Evolutionary conservation across 1,140 invertebrate genomes (phyloP).

Genomic region (Geopemphigus sp.): DNA sequence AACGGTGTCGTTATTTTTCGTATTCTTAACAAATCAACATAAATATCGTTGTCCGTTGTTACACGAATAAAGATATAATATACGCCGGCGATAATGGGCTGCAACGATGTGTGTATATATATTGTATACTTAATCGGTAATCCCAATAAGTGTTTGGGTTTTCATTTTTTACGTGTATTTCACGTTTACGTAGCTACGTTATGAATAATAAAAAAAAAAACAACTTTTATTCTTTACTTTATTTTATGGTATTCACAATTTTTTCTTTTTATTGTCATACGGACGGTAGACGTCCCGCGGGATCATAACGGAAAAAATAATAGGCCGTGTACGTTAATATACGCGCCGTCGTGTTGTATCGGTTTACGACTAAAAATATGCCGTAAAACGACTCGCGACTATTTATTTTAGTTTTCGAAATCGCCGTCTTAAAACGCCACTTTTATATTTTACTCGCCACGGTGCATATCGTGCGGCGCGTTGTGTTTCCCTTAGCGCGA

Average conservation of each 20-base stretch:
- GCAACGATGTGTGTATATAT: neutral
- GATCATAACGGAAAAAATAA: neutral
- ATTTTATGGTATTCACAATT: neutral
- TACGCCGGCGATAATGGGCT: neutral
- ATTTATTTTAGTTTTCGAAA: neutral
- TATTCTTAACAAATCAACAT: neutral
- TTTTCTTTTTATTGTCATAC: neutral
- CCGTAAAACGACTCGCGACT: neutral
- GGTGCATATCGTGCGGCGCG: too few relatives aligned
- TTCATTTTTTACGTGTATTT: neutral
- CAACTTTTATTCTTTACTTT: neutral
- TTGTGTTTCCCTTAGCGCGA: too few relatives aligned
- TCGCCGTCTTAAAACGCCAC: neutral
- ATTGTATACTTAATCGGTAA: slow-evolving; percentile 5
- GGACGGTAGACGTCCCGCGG: neutral
- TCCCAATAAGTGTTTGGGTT: neutral
- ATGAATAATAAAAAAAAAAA: neutral
- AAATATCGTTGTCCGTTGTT: neutral
- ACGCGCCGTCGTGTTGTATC: neutral
- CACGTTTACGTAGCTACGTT: neutral
- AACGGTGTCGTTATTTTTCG: neutral
- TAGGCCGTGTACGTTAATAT: neutral
- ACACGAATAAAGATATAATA: neutral
- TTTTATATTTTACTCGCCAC: too few relatives aligned
- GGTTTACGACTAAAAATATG: slow-evolving; percentile 1